Base-by-base conservation (phyloP, 2,888 invertebrate genomes). In the Acheta domesticus region DNA sequence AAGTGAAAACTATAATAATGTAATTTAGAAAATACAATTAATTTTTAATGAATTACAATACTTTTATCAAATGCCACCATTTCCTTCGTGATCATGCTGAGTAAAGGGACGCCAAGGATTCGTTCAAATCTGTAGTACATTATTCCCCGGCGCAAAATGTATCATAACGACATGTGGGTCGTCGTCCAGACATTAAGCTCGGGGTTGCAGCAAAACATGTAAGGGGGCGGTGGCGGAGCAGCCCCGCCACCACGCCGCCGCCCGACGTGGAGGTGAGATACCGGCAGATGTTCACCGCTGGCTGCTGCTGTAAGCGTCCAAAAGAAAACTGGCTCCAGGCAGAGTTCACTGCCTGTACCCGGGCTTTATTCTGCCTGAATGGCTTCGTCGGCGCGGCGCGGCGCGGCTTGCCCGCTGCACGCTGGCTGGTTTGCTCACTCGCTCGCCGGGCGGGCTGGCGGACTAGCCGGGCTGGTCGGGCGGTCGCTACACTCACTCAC, bases 361-460 rank as follows among this genome's bases (percentile, higher is more conserved):
- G 62, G 62, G 62, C 62, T 62, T 62, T 62, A 62, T 62, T 62
- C 62, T 62, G 62, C 62, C 16, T 62, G 62, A 62, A 62, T 62
- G 62, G 62, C 62, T 62, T 62, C 62, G 62, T 14, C 62, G n/a
- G 62, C 62, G 62, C 12, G 23, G 62, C 62, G 19, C 19, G 62
- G 62, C 62, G 62, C 62, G 62, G 62, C n/a, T 36, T 8, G 36
- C 36, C 36, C 36, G 36, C 36, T 36, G 36, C 36, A 36, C 36
- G 62, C 16, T 19, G 62, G 62, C 62, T 62, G 62, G 62, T 62
- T 62, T 62, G 62, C 62, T 62, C 62, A n/a, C n/a, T 62, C 62
- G 62, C n/a, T 62, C 62, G 62, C 14, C 62, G 16, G n/a, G 62
- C 16, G n/a, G 62, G 16, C 62, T 62, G 62, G n/a, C 62, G 62